Base-by-base conservation (phyloP, 2,113 vertebrate genomes). In the Nothobranchius furzeri region DNA sequence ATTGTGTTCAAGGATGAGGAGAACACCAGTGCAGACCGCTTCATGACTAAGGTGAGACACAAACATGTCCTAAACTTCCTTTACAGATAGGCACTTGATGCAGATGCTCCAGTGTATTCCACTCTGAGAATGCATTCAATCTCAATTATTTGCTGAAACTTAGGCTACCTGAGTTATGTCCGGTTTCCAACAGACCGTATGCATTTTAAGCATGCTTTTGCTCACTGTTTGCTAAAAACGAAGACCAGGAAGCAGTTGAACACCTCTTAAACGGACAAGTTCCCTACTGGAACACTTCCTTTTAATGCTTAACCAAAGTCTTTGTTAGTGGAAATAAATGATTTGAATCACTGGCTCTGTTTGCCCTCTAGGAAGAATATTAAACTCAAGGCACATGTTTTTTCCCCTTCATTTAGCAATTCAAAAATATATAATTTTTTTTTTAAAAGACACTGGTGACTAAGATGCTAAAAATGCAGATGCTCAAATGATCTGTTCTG, bases 1-100 rank as follows among this genome's bases (percentile, higher is more conserved):
- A 96, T 99, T 89, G 94, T 97, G 86, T 99, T 99, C 93, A 99
- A 99, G 89, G 96, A 99, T 91, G 97, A 99, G 88, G 97, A 99
- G 91, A 96, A 96, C 89, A 98, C 96, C 25, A 95, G 95, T 46
- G 96, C 97, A 3, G 97, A 99, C 87, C 94, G 96, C 67, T 95
- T 99, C 86, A 98, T 98, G 97, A 98, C 95, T 76, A 96, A 98
- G 97, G 96, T 98, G 92, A 93, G 92, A 62, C 45, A 40, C 37
- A 40, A 40, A 3, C 37, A 40, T 3, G 4, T 7, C 9, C 60
- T 68, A 59, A 40, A 40, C 4, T 7, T 17, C 56, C 46, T 72
- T 68, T 53, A 35, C 13, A 37, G 20, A 10, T 12, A 54, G 14
- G 24, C 37, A 25, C 9, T 66, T 30, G 62, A 14, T 20, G 35